phyloP scores from a whole-genome alignment of 2,888 invertebrate genomes.

The Oligia latruncula region DNA sequence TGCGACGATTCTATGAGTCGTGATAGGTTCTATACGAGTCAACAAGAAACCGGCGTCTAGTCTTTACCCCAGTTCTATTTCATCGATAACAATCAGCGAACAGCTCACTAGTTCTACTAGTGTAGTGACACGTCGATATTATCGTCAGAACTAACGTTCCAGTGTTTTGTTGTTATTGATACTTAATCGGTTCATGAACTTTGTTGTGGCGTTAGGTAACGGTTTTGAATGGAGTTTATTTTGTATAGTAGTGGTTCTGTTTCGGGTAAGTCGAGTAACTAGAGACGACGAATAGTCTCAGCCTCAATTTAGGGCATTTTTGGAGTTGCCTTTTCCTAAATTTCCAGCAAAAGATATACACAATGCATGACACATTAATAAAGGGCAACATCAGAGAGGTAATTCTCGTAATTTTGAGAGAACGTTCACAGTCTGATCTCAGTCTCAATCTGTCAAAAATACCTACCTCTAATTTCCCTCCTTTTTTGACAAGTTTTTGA shows the following conservation, averaged over 20 bases:
- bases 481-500: no score
- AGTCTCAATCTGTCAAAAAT: no score
- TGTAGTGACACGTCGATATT: slow-evolving; percentile 39
- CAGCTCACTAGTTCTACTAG: slow-evolving; percentile 43
- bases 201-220: background rate
- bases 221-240: slow-evolving; percentile 1
- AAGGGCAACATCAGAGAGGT: no score
- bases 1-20: slow-evolving; percentile 1
- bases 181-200: slow-evolving; percentile 32
- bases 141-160: slow-evolving; percentile 30
- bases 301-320: background rate
- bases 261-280: background rate
- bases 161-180: slow-evolving; percentile 37
- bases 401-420: no score
- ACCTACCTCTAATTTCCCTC: no score
- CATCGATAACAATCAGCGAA: slow-evolving; percentile 36
- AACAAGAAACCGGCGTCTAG: slow-evolving; percentile 10
- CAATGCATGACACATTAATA: no score
- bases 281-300: background rate
- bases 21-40: slow-evolving; percentile 9
- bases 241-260: background rate
- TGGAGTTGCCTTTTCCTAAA: background rate
- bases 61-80: slow-evolving; percentile 33
- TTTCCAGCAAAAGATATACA: no score
- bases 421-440: no score